A percentile compares a stretch with the other conserved stretches of the same genome.
phyloP scores from a whole-genome alignment of 1,140 invertebrate species.

The Cepaea nemoralis region DNA sequence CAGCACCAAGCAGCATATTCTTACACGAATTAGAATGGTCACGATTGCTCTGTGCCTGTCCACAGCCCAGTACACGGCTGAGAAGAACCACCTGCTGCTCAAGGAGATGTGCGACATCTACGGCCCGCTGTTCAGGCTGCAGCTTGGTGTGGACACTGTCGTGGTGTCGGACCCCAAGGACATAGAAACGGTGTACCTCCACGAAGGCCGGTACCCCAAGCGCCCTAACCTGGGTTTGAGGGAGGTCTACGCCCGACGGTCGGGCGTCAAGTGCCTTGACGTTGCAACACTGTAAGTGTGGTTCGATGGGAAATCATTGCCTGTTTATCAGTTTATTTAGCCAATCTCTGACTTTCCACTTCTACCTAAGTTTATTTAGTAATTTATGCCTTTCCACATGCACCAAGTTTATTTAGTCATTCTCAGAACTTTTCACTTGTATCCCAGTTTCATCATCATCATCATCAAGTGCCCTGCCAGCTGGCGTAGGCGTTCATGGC shows the following conservation, averaged over 20 bases:
- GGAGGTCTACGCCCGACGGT: conserved; percentile 14
- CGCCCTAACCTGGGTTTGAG: neutral
- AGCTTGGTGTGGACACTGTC: neutral
- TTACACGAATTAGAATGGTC: too few relatives aligned
- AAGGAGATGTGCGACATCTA: neutral
- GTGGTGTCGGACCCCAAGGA: conserved; percentile 24
- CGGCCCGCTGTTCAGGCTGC: conserved; percentile 8
- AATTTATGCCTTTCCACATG: too few relatives aligned
- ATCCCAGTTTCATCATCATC: too few relatives aligned
- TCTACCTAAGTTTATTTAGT: too few relatives aligned
- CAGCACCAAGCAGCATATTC: too few relatives aligned
- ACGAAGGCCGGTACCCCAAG: conserved; percentile 18
- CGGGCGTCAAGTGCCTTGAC: neutral
- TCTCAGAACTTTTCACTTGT: too few relatives aligned
- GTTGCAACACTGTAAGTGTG: conserved; percentile 16
- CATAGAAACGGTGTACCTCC: neutral
- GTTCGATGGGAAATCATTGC: too few relatives aligned
- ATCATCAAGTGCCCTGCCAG: too few relatives aligned
- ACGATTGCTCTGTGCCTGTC: neutral
- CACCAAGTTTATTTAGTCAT: too few relatives aligned
- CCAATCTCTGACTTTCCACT: too few relatives aligned
- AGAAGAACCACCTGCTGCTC: neutral
- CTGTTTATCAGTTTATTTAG: too few relatives aligned
- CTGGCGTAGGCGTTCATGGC: too few relatives aligned
- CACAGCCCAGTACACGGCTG: conserved; percentile 6